phyloP scores from a whole-genome alignment of 2,888 invertebrate species.

The Esperia sulphurella region DNA sequence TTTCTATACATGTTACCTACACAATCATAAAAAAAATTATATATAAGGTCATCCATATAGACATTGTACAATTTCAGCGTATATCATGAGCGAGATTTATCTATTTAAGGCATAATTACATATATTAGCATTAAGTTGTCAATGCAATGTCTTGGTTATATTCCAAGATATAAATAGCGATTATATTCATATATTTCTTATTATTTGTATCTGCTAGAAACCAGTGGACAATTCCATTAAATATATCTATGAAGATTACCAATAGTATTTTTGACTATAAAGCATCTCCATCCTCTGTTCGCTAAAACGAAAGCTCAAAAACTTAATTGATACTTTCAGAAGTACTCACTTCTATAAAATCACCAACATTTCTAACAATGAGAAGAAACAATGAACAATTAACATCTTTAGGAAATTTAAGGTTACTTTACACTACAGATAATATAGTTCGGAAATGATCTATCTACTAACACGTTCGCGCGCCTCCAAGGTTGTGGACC shows the following conservation, averaged over 20 bases:
- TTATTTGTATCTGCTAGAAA: too few relatives aligned
- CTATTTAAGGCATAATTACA: too few relatives aligned
- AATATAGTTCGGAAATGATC: slow-evolving; percentile 18
- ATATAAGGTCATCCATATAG: not conserved
- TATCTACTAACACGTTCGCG: slow-evolving; percentile 16
- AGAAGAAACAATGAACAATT: slow-evolving; percentile 3
- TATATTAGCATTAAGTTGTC: too few relatives aligned
- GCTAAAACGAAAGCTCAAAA: too few relatives aligned
- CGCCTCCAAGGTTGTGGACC: slow-evolving; percentile 15
- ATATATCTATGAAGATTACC: too few relatives aligned
- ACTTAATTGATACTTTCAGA: not conserved
- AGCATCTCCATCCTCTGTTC: too few relatives aligned
- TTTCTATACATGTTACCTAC: slow-evolving; percentile 11
- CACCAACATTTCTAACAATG: slow-evolving; percentile 2
- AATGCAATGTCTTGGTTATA: too few relatives aligned
- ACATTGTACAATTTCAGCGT: not conserved
- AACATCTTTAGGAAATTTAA: slow-evolving; percentile 1
- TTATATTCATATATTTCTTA: too few relatives aligned
- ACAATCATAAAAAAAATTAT: slow-evolving; percentile 4
- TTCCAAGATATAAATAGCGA: too few relatives aligned
- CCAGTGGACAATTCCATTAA: too few relatives aligned
- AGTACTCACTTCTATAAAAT: not conserved
- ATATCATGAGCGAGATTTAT: not conserved
- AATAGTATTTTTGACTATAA: too few relatives aligned
- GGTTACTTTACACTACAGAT: slow-evolving; percentile 15